Percentiles rank a stretch among this genome's conserved stretches.
Conservation (phyloP, 1,140 invertebrate genomes). For the Heliconius nattereri region DNA sequence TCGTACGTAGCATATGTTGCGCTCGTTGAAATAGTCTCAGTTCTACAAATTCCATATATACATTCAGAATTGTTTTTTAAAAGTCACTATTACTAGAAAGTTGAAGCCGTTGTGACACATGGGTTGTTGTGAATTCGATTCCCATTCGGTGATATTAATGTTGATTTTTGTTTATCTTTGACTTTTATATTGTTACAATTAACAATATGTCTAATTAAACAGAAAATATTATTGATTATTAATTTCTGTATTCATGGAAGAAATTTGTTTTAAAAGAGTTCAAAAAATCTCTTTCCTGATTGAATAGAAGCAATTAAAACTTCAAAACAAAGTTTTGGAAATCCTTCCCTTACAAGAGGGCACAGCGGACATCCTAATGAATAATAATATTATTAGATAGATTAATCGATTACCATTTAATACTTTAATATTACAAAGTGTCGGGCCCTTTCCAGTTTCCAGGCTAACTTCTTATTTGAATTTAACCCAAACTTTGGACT, state of each 20-base stretch:
- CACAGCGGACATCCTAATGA: neutral
- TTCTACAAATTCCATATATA: neutral
- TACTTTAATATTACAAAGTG: neutral
- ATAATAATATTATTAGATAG: neutral
- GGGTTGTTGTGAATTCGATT: too few species aligned
- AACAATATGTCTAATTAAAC: too few species aligned
- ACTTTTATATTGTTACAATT: too few species aligned
- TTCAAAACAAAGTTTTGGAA: neutral
- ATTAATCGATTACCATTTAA: neutral
- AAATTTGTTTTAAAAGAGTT: neutral
- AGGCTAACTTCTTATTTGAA: neutral
- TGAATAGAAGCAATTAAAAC: too few species aligned
- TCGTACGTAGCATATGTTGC: neutral
- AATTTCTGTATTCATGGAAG: neutral
- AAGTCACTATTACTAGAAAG: neutral
- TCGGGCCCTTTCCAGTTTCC: neutral
- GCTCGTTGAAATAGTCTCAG: neutral
- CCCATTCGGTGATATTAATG: too few species aligned
- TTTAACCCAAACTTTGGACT: neutral
- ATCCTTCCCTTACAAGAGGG: neutral
- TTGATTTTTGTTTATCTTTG: too few species aligned
- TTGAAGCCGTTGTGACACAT: too few species aligned
- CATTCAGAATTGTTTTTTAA: neutral
- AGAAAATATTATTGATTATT: too few species aligned
- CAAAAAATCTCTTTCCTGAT: neutral